These are phyloP conservation scores for Clitarchus hookeri DNA, from an alignment of 2,888 invertebrate species.

Conservation along the genomic window DNA sequence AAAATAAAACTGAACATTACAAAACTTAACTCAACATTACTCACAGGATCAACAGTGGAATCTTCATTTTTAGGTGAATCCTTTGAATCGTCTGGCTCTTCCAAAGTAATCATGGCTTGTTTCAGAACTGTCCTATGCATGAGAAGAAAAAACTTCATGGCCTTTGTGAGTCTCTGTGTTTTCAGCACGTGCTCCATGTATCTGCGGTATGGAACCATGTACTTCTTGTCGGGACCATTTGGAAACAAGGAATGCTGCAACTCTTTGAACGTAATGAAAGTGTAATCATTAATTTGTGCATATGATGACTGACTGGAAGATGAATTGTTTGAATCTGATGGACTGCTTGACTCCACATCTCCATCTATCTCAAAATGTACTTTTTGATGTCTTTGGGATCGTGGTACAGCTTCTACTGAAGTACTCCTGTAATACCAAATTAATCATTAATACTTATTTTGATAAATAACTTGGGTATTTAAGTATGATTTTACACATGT, in stretches of 20 bases:
- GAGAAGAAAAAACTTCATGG: constrained; percentile 77
- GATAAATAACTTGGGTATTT: too few species aligned
- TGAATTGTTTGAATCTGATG: constrained; percentile 58
- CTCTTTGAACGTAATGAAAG: constrained; percentile 49
- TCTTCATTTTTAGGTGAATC: neutral
- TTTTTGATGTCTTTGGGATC: constrained; percentile 32
- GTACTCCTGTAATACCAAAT: constrained; percentile 43
- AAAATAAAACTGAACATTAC: too few species aligned
- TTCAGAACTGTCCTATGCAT: constrained; percentile 69
- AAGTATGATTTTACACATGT: too few species aligned
- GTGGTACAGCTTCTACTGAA: constrained; percentile 34
- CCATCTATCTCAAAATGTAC: constrained; percentile 44
- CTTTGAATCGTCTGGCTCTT: constrained; percentile 55
- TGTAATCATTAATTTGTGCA: constrained; percentile 53
- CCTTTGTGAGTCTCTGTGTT: constrained; percentile 82
- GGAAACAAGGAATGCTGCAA: neutral
- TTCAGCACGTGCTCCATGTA: constrained; percentile 65
- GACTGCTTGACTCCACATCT: constrained; percentile 52
- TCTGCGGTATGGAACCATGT: constrained; percentile 32
- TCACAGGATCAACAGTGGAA: neutral
- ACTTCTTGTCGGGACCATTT: constrained; percentile 1
- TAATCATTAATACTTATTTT: constrained; percentile 44
- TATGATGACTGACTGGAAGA: neutral
- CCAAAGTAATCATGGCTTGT: constrained; percentile 72
- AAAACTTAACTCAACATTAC: neutral